Percentiles rank a stretch among this genome's conserved stretches.
Evolutionary conservation across 2,113 vertebrate species (phyloP).

Genomic region (Nothocercus julius): DNA sequence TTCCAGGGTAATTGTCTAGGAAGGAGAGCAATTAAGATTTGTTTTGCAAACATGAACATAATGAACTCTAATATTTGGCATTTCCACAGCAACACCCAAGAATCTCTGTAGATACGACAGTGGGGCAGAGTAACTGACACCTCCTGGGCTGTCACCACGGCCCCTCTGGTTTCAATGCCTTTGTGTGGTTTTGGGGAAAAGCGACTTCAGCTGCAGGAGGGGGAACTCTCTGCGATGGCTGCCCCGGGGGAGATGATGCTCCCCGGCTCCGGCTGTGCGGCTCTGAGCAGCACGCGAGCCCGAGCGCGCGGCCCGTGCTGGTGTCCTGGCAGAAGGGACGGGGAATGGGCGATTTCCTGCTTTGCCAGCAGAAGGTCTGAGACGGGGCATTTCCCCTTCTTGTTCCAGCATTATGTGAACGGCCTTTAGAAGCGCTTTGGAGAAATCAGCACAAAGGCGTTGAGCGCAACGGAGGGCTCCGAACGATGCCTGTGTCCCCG

Average conservation of each 20-base stretch:
- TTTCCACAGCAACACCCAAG: slow-evolving; percentile 49
- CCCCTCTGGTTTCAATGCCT: slow-evolving; percentile 12
- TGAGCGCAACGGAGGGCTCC: background rate
- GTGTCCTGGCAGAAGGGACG: fast-evolving
- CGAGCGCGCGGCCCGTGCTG: background rate
- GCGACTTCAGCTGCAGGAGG: background rate
- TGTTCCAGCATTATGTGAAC: slow-evolving; percentile 19
- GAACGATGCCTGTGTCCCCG: background rate
- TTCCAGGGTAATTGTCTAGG: slow-evolving; percentile 32
- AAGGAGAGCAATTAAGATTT: background rate
- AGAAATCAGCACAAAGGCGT: slow-evolving; percentile 13
- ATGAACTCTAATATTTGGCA: slow-evolving; percentile 54
- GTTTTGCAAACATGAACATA: slow-evolving; percentile 56
- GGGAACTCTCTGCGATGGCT: too few species aligned
- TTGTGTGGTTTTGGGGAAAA: background rate
- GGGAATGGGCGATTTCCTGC: background rate
- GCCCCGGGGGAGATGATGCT: too few species aligned
- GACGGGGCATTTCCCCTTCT: slow-evolving; percentile 49
- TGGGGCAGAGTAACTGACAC: slow-evolving; percentile 32
- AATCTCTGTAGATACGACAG: slow-evolving; percentile 31
- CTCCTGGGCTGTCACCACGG: slow-evolving; percentile 39
- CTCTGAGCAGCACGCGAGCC: background rate
- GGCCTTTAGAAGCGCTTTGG: background rate
- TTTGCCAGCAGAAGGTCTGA: slow-evolving; percentile 31
- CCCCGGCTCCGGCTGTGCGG: too few species aligned